A percentile compares a stretch with the other conserved stretches of the same genome.
Evolutionary conservation across 2,113 vertebrate genomes (phyloP).

Genomic region (Pseudopodoces humilis): DNA sequence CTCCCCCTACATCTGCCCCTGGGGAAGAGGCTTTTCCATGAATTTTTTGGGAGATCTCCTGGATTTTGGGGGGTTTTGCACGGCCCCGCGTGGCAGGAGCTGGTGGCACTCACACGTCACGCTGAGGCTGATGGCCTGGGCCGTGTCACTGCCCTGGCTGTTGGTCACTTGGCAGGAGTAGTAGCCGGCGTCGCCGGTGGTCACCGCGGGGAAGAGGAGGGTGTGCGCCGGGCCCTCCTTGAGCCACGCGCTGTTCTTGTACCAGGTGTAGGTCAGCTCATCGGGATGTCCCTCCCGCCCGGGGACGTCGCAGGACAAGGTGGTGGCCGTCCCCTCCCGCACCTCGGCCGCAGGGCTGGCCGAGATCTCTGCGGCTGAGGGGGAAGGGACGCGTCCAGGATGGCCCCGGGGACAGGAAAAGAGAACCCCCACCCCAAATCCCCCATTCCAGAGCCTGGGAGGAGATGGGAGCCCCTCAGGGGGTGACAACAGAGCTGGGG

Average conservation of each 20-base stretch:
- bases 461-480: not conserved
- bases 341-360: conserved; percentile 38
- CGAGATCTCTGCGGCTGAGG: conserved; percentile 45
- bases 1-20: fast-evolving
- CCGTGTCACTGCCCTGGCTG: conserved; percentile 6
- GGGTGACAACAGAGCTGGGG: not conserved
- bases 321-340: conserved; percentile 60
- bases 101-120: conserved; percentile 57
- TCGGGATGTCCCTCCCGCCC: not conserved
- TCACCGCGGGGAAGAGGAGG: not conserved
- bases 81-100: fast-evolving
- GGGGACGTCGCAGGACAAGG: conserved; percentile 59
- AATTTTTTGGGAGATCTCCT: not conserved
- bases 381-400: fast-evolving
- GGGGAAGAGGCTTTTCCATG: fast-evolving
- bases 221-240: not conserved
- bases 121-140: conserved; percentile 37
- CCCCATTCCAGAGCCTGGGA: fast-evolving
- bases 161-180: conserved; percentile 72
- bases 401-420: fast-evolving
- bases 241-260: conserved; percentile 62
- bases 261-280: conserved; percentile 71
- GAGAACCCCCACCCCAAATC: fast-evolving
- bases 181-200: conserved; percentile 29
- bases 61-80: fast-evolving